Percentiles rank a stretch among this genome's conserved stretches.
Evolutionary conservation across 2,113 vertebrate species (phyloP).

Genomic region (Tympanuchus pallidicinctus): DNA sequence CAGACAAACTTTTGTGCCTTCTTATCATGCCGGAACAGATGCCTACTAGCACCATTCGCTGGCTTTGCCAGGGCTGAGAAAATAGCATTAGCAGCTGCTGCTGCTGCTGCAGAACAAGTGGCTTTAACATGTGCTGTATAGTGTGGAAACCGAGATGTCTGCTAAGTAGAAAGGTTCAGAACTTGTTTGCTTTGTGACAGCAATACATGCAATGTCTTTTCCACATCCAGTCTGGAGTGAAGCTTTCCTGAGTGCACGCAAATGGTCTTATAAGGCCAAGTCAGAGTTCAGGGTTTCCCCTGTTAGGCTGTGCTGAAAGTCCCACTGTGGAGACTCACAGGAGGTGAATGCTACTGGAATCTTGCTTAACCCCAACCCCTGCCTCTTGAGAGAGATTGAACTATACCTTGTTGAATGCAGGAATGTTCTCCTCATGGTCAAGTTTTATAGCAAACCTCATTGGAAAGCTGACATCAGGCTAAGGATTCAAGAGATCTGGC

Average conservation of each 20-base stretch:
- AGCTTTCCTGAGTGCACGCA: background rate
- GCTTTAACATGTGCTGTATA: background rate
- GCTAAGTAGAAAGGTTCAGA: background rate
- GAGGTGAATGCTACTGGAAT: background rate
- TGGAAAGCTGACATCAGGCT: background rate
- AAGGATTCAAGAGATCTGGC: background rate
- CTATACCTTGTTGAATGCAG: background rate
- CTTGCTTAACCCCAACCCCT: background rate
- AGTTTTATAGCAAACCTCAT: background rate
- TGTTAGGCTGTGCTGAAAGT: fast-evolving
- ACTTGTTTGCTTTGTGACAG: background rate
- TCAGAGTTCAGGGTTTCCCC: fast-evolving
- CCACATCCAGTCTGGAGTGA: no score
- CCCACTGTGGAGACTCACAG: fast-evolving
- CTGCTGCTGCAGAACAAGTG: background rate
- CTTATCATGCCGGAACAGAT: background rate
- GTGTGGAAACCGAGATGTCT: background rate
- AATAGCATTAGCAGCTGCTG: background rate
- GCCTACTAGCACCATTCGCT: background rate
- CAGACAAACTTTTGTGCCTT: background rate
- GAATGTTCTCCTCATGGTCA: background rate
- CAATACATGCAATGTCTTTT: background rate
- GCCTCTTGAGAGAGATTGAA: background rate
- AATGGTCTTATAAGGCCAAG: background rate
- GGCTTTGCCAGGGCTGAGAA: background rate